Base-by-base conservation (phyloP, 1,140 invertebrate species). In the Ostrea denselamellosa region DNA sequence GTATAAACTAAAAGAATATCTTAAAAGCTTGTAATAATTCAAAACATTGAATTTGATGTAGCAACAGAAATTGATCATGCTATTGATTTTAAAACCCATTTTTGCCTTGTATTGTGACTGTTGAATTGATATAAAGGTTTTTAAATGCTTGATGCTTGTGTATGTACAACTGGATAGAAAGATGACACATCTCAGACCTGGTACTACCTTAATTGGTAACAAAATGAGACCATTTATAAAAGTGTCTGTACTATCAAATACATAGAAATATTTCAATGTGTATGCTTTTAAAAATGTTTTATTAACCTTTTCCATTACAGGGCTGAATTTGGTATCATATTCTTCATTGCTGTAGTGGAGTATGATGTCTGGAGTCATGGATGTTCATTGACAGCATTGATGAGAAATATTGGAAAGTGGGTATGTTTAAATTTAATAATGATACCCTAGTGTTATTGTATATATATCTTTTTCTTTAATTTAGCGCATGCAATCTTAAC, bases 31-130 rank as follows among this genome's bases (percentile, higher is more conserved):
- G 58, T 62, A 62, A 62, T 62, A 62, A 62, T 62, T 62, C 58
- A 62, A 8, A 19, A n/a, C n/a, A 12, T 62, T 5, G 14, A 19
- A 62, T 62, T 62, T 19, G 14, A 17, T 62, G 58, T n/a, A 19
- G 22, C 28, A 77, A 77, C 4, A 34, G 22, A 77, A 34, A 77
- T 77, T 25, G 28, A 77, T 77, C 28, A 5, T 28, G 22, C 68
- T 77, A 77, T 77, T 34, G 68, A 77, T 77, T 77, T 68, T 77
- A 12, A 77, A 77, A 34, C 9, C 28, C 28, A 14, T 28, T 77
- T 77, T 77, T 77, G 22, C 12, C 14, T 2, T 62, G 25, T 25
- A 28, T 77, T 77, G 25, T 77, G 68, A 77, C 28, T 77, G 22
- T 77, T 77, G 68, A 12, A 34, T 77, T 12, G 68, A 34, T 25